These are phyloP conservation scores for Dendronephthya gigantea DNA, from an alignment of 64 coral and sea anemone genomes.

Conservation along the genomic window DNA sequence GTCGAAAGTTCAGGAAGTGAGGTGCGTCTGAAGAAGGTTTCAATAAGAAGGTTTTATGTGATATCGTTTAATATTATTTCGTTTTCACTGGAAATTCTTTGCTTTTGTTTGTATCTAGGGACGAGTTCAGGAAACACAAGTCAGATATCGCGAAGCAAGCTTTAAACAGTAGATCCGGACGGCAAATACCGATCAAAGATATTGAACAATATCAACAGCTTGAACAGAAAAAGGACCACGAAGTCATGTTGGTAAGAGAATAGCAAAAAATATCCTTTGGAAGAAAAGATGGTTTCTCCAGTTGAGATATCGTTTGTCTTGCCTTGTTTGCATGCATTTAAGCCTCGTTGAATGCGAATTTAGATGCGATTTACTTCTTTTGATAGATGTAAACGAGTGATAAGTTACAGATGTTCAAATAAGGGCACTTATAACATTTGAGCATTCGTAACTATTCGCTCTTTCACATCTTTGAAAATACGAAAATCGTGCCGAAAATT, in stretches of 20 bases:
- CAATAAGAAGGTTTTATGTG: not conserved
- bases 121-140: slow-evolving; percentile 81
- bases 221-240: slow-evolving; percentile 86
- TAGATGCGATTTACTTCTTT: no score
- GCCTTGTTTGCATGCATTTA: not conserved
- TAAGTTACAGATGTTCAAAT: no score
- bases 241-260: slow-evolving; percentile 67
- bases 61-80: not conserved
- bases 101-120: slow-evolving; percentile 34
- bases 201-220: slow-evolving; percentile 79
- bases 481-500: no score
- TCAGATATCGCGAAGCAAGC: slow-evolving; percentile 82
- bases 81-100: not conserved
- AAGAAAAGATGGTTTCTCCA: not conserved
- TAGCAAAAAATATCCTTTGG: no score
- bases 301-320: not conserved
- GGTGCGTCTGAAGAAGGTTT: slow-evolving; percentile 35
- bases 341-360: no score
- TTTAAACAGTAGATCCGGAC: slow-evolving; percentile 87
- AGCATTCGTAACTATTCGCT: no score
- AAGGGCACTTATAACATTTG: no score
- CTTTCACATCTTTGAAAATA: no score
- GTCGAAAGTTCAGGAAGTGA: slow-evolving; percentile 50
- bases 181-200: slow-evolving; percentile 81
- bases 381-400: no score